Evolutionary conservation across 2,797 vertebrate species (phyloP), one percentile per base, ranked within the genome.

Genomic region (Pangasius macronema): DNA sequence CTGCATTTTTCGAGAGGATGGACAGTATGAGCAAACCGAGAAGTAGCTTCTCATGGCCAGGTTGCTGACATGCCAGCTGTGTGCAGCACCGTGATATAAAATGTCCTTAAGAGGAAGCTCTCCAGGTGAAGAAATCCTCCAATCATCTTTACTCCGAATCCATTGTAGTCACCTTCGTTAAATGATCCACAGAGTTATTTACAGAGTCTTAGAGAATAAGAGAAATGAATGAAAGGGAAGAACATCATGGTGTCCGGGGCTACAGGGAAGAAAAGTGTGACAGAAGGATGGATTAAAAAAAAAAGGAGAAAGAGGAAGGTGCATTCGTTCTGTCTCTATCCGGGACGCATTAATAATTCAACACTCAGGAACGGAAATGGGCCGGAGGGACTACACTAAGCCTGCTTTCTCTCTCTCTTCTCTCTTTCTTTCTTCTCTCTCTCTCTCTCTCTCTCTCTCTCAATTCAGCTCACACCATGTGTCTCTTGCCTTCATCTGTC

Each of bases 291-390:
- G 16, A 49, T 57, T 57, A 84, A 73, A 81, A 51, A 80, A 79
- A 18, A 61, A 46, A 33, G 20, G 55, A 53, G 57, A 42, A 42
- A 6, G 42, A 49, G 85, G 57, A 87, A 79, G 84, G 57, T 59
- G 83, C 59, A 81, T 82, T 85, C 55, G 27, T 39, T 89, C 85
- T 83, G 86, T 89, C 76, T 86, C 84, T 85, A 83, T 57, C 49
- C 87, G 83, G 86, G 85, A 88, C 72, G 67, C 73, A 90, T 90
- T 87, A 89, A 90, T 90, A 86, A 90, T 91, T 91, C 83, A 92
- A 77, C 30, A 84, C 53, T 30, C 18, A 10, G 33, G 75, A 88
- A 83, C 82, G 85, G 87, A 87, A 90, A 88, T 88, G 73, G 88
- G 83, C 83, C 81, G 82, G 81, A 73, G 89, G 83, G 89, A 87